Evolutionary conservation across 2,888 invertebrate genomes (phyloP).

Genomic region (Cryptocheilus praepositus): DNA sequence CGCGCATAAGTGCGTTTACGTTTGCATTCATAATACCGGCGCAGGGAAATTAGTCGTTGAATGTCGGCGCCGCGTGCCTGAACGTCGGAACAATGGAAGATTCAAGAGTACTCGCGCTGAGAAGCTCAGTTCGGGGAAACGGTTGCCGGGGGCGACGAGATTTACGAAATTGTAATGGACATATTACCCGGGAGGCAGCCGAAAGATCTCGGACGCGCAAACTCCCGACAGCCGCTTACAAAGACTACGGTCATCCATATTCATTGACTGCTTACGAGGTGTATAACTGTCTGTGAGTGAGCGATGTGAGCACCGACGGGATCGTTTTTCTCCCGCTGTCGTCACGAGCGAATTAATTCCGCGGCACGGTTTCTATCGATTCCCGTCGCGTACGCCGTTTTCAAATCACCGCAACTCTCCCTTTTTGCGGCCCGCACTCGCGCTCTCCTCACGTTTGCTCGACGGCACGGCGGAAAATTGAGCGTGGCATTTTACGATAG

Average conservation of each 20-base stretch:
- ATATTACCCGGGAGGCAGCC: slow-evolving; percentile 15
- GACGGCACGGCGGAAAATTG: no score
- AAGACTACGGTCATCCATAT: slow-evolving; percentile 52
- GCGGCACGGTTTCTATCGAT: slow-evolving; percentile 46
- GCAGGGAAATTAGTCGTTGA: no score
- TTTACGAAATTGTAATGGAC: slow-evolving; percentile 8
- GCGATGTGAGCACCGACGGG: slow-evolving; percentile 1
- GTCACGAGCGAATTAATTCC: slow-evolving; percentile 52
- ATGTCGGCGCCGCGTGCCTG: no score
- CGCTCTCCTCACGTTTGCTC: neutral
- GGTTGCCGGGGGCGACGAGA: neutral
- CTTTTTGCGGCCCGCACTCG: no score
- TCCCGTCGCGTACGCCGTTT: neutral
- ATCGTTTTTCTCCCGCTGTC: slow-evolving; percentile 33
- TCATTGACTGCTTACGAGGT: slow-evolving; percentile 49
- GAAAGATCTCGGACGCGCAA: slow-evolving; percentile 36
- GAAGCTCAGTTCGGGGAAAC: no score
- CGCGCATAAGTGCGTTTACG: no score
- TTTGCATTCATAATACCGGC: no score
- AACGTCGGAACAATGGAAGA: no score
- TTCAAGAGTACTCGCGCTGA: no score
- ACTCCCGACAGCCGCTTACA: slow-evolving; percentile 24
- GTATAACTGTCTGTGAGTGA: slow-evolving; percentile 5
- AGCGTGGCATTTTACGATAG: no score
- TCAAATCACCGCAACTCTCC: no score